phyloP scores from a whole-genome alignment of 2,113 vertebrate species.

The Psammodynastes pulverulentus region DNA sequence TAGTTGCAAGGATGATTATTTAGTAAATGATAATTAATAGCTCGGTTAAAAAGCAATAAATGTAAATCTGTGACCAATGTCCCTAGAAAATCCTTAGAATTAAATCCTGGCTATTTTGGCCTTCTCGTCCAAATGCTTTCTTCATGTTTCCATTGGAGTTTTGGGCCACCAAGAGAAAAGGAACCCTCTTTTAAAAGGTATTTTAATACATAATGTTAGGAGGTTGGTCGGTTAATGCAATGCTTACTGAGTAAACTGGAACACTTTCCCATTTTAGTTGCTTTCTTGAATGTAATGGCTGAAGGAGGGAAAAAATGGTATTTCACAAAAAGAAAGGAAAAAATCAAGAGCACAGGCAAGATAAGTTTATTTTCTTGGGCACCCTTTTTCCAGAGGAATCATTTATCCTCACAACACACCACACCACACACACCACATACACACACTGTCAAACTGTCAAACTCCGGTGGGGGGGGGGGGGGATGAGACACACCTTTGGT shows the following conservation, averaged over 20 bases:
- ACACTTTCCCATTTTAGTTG: background rate
- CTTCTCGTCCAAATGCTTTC: background rate
- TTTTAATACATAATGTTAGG: background rate
- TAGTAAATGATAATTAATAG: background rate
- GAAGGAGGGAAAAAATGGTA: background rate
- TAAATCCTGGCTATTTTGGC: background rate
- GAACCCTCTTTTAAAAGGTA: background rate
- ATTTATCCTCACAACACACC: background rate
- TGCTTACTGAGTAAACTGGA: background rate
- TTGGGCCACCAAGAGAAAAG: background rate
- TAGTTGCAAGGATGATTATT: background rate
- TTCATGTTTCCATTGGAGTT: background rate
- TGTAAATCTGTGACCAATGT: background rate
- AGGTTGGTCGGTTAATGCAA: background rate
- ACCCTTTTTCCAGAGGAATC: background rate
- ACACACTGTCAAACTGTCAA: no score
- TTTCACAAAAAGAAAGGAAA: background rate
- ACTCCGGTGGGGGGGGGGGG: no score
- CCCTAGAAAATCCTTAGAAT: background rate
- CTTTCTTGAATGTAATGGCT: background rate
- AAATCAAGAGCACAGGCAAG: background rate
- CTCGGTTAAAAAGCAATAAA: background rate
- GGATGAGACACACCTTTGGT: background rate
- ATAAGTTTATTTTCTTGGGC: background rate
- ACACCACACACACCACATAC: background rate